phyloP scores from a whole-genome alignment of 2,797 vertebrate genomes.

The Eptatretus atami region DNA sequence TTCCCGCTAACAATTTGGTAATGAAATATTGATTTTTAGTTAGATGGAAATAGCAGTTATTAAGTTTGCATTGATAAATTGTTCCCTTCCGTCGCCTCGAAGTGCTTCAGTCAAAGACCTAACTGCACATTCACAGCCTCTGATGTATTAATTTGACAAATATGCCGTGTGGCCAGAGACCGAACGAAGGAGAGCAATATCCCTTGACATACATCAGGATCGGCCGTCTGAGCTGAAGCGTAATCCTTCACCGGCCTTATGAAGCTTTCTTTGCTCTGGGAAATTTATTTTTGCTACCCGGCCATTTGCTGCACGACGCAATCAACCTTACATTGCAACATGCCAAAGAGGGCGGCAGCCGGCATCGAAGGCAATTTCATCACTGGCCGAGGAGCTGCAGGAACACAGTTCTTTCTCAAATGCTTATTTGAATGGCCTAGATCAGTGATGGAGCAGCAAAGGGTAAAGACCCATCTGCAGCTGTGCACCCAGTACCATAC shows the following conservation, averaged over 20 bases:
- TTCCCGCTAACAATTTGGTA: constrained; percentile 99
- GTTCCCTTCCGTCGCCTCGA: constrained; percentile 43
- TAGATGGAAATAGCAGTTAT: constrained; percentile 99
- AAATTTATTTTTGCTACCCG: constrained; percentile 5
- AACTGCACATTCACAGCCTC: constrained; percentile 92
- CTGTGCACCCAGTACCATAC: too few species aligned
- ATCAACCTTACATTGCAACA: constrained; percentile 6
- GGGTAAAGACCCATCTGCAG: too few species aligned
- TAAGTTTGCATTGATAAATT: constrained; percentile 99
- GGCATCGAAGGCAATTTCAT: constrained; percentile 1
- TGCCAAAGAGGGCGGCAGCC: constrained; percentile 1
- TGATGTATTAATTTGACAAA: constrained; percentile 99
- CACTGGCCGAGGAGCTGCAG: not conserved
- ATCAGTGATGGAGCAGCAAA: not conserved
- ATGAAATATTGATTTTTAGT: constrained; percentile 99
- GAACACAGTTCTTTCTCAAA: not conserved
- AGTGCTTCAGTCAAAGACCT: constrained; percentile 36
- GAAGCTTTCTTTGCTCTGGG: constrained; percentile 5
- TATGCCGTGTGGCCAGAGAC: constrained; percentile 23
- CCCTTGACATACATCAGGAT: constrained; percentile 5
- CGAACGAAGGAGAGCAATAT: constrained; percentile 7
- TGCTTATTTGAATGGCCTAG: constrained; percentile 4
- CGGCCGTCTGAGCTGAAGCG: not conserved
- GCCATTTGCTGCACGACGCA: constrained; percentile 2
- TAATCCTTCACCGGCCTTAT: constrained; percentile 5